Evolutionary conservation across 1,140 invertebrate species (phyloP).

Genomic region (Solenopsis fugax): DNA sequence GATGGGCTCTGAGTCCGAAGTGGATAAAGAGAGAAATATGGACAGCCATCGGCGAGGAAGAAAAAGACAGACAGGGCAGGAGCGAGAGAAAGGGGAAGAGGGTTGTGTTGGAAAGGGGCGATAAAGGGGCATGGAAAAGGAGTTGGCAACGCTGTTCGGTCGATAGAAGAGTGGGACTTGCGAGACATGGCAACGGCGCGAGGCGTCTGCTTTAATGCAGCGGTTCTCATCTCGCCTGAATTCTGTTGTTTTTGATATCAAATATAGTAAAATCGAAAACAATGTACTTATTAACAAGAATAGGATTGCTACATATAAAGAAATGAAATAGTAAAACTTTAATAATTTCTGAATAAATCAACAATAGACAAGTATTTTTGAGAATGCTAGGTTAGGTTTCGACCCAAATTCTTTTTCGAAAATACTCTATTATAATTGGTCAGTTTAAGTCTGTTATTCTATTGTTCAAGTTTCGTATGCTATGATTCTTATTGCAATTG

Average conservation of each 20-base stretch:
- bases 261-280: background rate
- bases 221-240: slow-evolving; percentile 77
- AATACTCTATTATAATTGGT: background rate
- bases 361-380: background rate
- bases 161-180: slow-evolving; percentile 84
- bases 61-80: slow-evolving; percentile 64
- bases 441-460: background rate
- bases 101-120: slow-evolving; percentile 68
- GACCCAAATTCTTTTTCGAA: background rate
- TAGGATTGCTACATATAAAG: background rate
- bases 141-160: slow-evolving; percentile 85
- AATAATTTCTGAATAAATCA: background rate
- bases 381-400: background rate
- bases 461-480: background rate
- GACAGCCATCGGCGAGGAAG: slow-evolving; percentile 40
- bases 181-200: slow-evolving; percentile 82
- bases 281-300: background rate
- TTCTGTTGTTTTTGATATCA: slow-evolving; percentile 27
- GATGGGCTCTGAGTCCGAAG: slow-evolving; percentile 68
- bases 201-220: slow-evolving; percentile 86
- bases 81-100: slow-evolving; percentile 69
- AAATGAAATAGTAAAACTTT: background rate
- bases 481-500: background rate
- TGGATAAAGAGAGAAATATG: slow-evolving; percentile 75
- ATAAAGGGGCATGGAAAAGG: slow-evolving; percentile 82